Evolutionary conservation across 1,140 invertebrate genomes (phyloP).

Genomic region (Conus betulinus): DNA sequence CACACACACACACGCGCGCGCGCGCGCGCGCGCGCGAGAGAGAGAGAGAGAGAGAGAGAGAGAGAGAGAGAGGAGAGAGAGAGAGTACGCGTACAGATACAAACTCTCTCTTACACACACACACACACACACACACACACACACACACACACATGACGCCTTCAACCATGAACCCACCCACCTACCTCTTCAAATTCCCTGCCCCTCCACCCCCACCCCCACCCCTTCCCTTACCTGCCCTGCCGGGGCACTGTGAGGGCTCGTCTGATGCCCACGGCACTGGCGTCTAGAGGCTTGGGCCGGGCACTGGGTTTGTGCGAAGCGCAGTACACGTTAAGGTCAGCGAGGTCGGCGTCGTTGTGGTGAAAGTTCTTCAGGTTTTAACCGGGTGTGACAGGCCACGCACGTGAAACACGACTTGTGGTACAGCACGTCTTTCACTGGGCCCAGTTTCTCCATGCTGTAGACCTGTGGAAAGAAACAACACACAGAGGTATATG

Average conservation of each 20-base stretch:
- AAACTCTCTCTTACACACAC: not conserved
- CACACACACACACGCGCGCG: too few species aligned
- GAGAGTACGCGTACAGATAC: too few species aligned
- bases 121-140: constrained; percentile 12
- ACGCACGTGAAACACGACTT: constrained; percentile 51
- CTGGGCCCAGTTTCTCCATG: constrained; percentile 50
- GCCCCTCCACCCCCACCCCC: not conserved
- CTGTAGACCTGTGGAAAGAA: constrained; percentile 37
- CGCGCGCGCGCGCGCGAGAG: too few species aligned
- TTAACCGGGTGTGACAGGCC: constrained; percentile 35
- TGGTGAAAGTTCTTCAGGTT: constrained; percentile 48
- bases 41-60: too few species aligned
- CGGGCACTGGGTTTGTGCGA: constrained; percentile 40
- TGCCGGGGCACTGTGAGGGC: constrained; percentile 21
- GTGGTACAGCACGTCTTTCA: constrained; percentile 52
- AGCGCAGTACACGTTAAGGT: constrained; percentile 47
- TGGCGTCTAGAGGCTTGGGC: constrained; percentile 12
- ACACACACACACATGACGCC: not conserved
- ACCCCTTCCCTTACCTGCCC: not conserved
- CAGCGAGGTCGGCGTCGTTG: constrained; percentile 44
- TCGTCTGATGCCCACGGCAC: constrained; percentile 17
- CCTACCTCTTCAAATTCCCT: not conserved
- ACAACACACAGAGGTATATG: too few species aligned
- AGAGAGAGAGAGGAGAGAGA: too few species aligned
- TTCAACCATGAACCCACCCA: not conserved